Evolutionary conservation across 2,113 vertebrate species (phyloP).

Genomic region (Triplophysa dalaica): DNA sequence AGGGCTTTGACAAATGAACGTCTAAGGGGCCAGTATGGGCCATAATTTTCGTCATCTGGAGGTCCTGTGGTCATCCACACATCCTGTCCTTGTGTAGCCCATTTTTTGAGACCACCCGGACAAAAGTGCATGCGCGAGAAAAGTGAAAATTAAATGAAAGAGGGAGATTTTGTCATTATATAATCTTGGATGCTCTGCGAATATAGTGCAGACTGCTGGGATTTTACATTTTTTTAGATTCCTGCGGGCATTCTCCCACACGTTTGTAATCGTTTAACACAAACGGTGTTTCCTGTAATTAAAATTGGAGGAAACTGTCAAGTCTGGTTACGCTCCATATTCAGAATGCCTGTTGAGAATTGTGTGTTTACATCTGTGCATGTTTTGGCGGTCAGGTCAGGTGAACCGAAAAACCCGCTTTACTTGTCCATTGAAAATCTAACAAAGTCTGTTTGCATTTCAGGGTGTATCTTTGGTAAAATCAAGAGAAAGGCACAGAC

Average conservation of each 20-base stretch:
- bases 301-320: neutral
- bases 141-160: conserved; percentile 26
- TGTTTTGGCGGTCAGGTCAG: neutral
- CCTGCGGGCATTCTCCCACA: neutral
- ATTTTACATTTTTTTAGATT: conserved; percentile 10
- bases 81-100: too few species aligned
- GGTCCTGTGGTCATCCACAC: too few species aligned
- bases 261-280: neutral
- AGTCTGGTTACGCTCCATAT: neutral
- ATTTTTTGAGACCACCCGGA: too few species aligned
- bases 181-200: conserved; percentile 18
- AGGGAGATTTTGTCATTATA: neutral
- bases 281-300: conserved; percentile 18
- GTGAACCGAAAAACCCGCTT: neutral
- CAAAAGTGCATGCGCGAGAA: too few species aligned
- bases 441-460: neutral
- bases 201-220: neutral
- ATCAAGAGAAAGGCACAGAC: too few species aligned
- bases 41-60: too few species aligned
- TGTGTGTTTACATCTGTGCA: neutral
- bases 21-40: too few species aligned
- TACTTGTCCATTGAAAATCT: conserved; percentile 29
- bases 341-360: neutral
- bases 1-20: conserved; percentile 33
- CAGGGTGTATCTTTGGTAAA: neutral